Conservation (phyloP, 2,113 vertebrate species). For the Chaetura pelagica region DNA sequence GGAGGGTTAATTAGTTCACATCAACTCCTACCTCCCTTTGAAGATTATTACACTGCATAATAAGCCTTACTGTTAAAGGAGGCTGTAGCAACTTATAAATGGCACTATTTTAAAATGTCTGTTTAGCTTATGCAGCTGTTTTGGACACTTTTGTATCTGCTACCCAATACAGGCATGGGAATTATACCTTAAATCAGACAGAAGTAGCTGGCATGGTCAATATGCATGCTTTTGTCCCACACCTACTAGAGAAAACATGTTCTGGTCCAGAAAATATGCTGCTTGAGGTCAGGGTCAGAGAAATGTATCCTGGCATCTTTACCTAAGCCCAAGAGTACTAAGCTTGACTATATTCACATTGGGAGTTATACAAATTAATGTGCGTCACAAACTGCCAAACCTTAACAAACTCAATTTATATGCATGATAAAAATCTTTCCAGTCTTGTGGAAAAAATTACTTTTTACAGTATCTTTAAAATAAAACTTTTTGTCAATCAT, state of each 20-base stretch:
- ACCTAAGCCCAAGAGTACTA: not conserved
- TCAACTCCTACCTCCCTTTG: not conserved
- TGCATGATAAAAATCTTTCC: not conserved
- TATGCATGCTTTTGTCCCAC: not conserved
- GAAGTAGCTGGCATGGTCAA: not conserved
- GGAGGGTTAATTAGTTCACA: not conserved
- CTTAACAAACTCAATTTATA: not conserved
- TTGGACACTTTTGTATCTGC: not conserved
- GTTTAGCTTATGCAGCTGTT: not conserved
- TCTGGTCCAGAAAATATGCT: not conserved
- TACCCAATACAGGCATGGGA: not conserved
- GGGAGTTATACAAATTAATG: not conserved
- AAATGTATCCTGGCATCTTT: not conserved
- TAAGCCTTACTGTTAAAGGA: not conserved
- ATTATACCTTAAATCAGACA: not conserved
- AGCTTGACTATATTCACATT: not conserved
- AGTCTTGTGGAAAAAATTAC: constrained; percentile 7
- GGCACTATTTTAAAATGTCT: not conserved
- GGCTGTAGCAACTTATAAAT: not conserved
- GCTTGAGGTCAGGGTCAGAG: not conserved
- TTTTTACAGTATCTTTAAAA: not conserved
- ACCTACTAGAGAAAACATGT: not conserved
- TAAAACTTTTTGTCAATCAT: not conserved
- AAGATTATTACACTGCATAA: not conserved
- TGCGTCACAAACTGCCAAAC: not conserved